These are phyloP conservation scores for Allobates femoralis DNA, from an alignment of 2,797 vertebrate genomes.

Conservation along the genomic window DNA sequence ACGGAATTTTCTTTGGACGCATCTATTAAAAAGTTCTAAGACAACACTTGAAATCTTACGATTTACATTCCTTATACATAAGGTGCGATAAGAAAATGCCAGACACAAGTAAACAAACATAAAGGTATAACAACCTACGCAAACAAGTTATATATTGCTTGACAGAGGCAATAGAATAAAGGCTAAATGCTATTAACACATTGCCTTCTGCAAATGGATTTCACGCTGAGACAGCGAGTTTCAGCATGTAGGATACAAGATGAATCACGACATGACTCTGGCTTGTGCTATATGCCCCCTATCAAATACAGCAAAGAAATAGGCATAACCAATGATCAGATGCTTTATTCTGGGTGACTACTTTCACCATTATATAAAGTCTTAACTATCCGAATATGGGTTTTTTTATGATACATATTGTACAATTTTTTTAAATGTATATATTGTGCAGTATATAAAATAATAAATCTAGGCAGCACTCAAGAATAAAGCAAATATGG, in stretches of 20 bases:
- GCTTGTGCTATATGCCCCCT: neutral
- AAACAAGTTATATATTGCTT: conserved; percentile 24
- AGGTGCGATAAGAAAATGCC: neutral
- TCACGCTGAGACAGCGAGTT: conserved; percentile 26
- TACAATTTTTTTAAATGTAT: neutral
- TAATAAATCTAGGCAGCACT: too few species aligned
- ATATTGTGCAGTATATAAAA: neutral
- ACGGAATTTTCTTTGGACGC: neutral
- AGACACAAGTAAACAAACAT: neutral
- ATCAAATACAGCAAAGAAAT: neutral
- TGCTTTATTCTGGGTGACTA: neutral
- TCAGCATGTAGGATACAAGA: conserved; percentile 15
- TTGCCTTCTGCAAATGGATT: conserved; percentile 34
- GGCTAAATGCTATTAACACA: conserved; percentile 3
- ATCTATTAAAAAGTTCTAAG: neutral
- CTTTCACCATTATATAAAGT: neutral
- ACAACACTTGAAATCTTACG: neutral
- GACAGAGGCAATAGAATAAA: neutral
- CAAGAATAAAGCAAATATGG: neutral
- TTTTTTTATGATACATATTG: neutral
- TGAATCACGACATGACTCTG: conserved; percentile 31
- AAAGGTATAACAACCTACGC: neutral
- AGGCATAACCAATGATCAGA: neutral
- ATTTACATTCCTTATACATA: neutral
- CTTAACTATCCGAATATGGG: neutral